Evolutionary conservation across 2,113 vertebrate species (phyloP).

Genomic region (Noctilio leporinus): DNA sequence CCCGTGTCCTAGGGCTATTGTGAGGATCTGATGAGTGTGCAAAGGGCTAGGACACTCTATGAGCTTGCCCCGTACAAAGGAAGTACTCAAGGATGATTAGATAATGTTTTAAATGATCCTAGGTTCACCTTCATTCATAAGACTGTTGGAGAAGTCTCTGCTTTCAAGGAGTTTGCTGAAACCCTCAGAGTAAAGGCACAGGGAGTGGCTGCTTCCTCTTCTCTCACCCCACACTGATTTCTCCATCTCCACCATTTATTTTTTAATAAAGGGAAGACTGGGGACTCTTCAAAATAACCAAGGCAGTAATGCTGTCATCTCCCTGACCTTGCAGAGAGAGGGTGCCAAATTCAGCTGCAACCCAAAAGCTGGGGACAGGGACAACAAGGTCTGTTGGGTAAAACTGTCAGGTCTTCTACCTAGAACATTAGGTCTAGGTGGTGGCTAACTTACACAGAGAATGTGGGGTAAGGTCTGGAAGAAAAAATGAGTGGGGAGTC

Average conservation of each 20-base stretch:
- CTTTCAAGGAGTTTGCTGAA: neutral
- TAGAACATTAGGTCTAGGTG: neutral
- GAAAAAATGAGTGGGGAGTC: neutral
- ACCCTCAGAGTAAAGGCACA: neutral
- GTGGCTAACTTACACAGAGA: neutral
- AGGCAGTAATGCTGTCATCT: neutral
- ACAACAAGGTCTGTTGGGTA: neutral
- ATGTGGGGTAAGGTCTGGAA: neutral
- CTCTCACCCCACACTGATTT: neutral
- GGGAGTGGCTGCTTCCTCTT: neutral
- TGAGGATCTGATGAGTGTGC: neutral
- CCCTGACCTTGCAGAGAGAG: neutral
- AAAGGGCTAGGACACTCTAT: too few relatives aligned
- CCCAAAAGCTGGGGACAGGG: neutral
- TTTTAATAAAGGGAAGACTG: neutral
- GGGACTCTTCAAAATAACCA: neutral
- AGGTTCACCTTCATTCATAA: neutral
- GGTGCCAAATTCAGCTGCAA: neutral
- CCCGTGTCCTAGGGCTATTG: too few relatives aligned
- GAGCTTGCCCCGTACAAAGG: fast-evolving
- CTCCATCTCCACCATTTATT: neutral
- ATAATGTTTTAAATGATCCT: neutral
- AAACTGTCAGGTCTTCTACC: neutral
- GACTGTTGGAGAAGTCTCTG: neutral
- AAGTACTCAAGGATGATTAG: neutral